Evolutionary conservation across 2,797 vertebrate genomes (phyloP), one percentile per base, ranked within the genome.

Genomic region (Octomys mimax): DNA sequence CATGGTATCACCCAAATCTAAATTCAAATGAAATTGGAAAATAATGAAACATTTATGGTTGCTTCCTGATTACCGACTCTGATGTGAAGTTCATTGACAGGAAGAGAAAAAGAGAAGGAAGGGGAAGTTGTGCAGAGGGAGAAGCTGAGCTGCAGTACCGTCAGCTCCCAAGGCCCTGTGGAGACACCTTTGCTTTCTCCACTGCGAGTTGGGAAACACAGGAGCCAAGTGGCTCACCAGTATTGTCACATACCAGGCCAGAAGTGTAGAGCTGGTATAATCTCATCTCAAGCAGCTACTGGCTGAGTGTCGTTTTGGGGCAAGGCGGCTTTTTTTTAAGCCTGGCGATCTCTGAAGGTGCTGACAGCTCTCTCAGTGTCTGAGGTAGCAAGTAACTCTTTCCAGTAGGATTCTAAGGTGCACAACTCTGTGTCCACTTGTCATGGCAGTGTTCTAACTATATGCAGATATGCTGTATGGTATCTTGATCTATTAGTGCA

Each of bases 261-360:
- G 64, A 77, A 70, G 18, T 19, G 6, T 10, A n/a, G 87, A 24
- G 6, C 1, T 80, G 89, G 46, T 75, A 31, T 46, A 71, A 52
- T 3, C 10, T 59, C 3, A 4, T 1, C 31, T 89, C 39, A 9
- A 14, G 66, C 18, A 61, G 13, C 28, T 36, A 24, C 2, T 86
- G 16, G 18, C 19, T 36, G 0, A 54, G 22, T 5, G 59, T 14
- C 11, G 26, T 0, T 5, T 10, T 42, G 39, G 52, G 1, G 1
- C 10, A 75, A 83, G 26, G 18, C 33, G 5, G 4, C 8, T 92
- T 86, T 94, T 9, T 39, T 86, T 52, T 24, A 66, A 16, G 14
- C 12, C 28, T 70, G 49, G 36, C 3, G 71, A 26, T 80, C 46
- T 22, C 9, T 16, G 26, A 75, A 79, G 24, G 6, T 6, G 5